Base-by-base conservation (phyloP, 2,888 invertebrate genomes). In the Eurytoma californica region DNA sequence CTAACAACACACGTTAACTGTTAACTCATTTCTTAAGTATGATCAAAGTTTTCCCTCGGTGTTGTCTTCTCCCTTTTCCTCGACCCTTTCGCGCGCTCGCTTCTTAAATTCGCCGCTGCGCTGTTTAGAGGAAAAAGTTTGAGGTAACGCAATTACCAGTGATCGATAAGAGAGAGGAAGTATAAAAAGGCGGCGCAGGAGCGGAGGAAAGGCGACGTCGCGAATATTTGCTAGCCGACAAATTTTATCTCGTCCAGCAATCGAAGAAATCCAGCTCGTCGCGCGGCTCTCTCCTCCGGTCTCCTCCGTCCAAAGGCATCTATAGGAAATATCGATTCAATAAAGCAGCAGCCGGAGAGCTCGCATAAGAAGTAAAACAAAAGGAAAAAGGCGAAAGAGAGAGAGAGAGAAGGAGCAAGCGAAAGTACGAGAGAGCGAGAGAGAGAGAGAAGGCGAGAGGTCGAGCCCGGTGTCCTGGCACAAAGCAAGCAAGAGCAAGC, bases 291-390 rank as follows among this genome's bases (percentile, higher is more conserved):
- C 39, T 39, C 39, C 9, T 9, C 9, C 39, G 7, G 39, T 39
- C 39, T 7, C 39, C 39, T 39, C 9, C 39, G 39, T 9, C 39
- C 39, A 39, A 9, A 28, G 14, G 51, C 28, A 51, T 61, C 51
- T 39, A n/a, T 60, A 61, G 60, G 51, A 63, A 72, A 72, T 72
- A 72, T 73, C 65, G 72, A 65, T 73, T 73, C 53, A 65, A 73
- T 73, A 65, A 73, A 65, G 55, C 55, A 39, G 55, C 47, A 53
- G n/a, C 53, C 39, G 49, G 55, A 18, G 39, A 53, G 65, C 61
- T 60, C 51, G 53, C 51, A 72, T 60, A 61, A 72, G 60, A 61
- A 51, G 61, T 51, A 49, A 60, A 61, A 72, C 57, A 72, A 72
- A 72, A 72, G 47, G 57, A 57, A 53, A 28, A 39, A 53, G 16